A percentile compares a stretch with the other conserved stretches of the same genome.
phyloP scores from a whole-genome alignment of 2,113 vertebrate genomes.

The Stictonetta naevosa region DNA sequence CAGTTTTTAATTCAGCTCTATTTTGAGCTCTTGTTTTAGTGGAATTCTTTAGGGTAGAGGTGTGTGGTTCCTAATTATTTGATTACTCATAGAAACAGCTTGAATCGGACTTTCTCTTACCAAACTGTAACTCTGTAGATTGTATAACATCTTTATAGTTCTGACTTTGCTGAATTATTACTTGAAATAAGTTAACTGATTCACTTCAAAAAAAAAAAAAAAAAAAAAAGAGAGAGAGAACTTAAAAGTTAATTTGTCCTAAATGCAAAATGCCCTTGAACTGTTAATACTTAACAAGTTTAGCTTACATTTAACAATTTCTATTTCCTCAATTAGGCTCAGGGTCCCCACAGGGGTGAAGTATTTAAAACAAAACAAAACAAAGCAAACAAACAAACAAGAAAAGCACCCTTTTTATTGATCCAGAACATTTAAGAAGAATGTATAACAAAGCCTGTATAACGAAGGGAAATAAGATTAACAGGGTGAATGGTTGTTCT shows the following conservation, averaged over 20 bases:
- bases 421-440: neutral
- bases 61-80: neutral
- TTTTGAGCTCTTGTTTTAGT: neutral
- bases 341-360: neutral
- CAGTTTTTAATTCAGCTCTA: neutral
- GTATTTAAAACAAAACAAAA: neutral
- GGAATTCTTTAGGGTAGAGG: neutral
- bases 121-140: neutral
- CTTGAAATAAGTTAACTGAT: neutral
- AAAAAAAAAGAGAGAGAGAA: neutral
- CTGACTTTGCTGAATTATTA: neutral
- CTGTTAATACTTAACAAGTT: neutral
- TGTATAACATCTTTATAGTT: neutral
- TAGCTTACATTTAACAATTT: neutral
- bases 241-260: neutral
- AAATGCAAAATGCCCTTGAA: neutral
- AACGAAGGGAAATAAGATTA: neutral
- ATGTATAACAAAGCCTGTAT: neutral
- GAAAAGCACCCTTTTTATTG: neutral
- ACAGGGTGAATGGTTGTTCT: neutral
- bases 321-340: neutral
- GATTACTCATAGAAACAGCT: rapidly evolving
- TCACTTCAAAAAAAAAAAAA: neutral
- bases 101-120: neutral
- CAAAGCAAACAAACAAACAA: neutral